Base-by-base conservation (phyloP, 2,888 invertebrate genomes). In the Cistogaster globosa region DNA sequence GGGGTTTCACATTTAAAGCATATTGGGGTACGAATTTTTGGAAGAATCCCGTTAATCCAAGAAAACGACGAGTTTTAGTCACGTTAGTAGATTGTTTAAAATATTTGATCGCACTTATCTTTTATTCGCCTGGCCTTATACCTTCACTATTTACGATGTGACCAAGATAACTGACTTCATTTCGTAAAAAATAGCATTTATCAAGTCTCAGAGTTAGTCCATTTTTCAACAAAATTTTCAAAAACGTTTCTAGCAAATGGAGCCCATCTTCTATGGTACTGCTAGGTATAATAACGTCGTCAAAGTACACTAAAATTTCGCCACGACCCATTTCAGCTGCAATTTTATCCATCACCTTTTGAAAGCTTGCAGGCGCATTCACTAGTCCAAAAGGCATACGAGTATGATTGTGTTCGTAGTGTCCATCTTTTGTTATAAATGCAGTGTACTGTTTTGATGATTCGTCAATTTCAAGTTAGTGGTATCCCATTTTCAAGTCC, bases 1-100 rank as follows among this genome's bases (percentile, higher is more conserved):
- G 12, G 11, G 36, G 58, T n/a, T 22, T 20, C 22, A 67, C 38
- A 5, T 81, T 75, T 12, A 22, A 18, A 7, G 75, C 22, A 38
- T 80, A 69, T n/a, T 81, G 20, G 16, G 58, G 9, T 2, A 81
- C 63, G 45, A 75, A 82, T 62, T 75, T 62, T 22, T 75, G 58
- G n/a, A 75, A 75, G 12, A 57, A 80, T 48, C 69, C 74, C 6
- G 67, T 80, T 16, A 80, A n/a, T 0, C 60, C 74, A 1, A 80
- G 14, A 60, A 80, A 80, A 4, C 57, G 45, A 14, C 72, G 65
- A 4, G 53, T 36, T 58, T 80, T 67, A 8, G 67, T 65, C 18
- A 60, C 38, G 58, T 38, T 67, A 1, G 38, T 60, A 6, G 74
- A 74, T n/a, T 45, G 16, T n/a, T 26, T 26, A 71, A 48, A 80